These are phyloP conservation scores for Nycticebus coucang DNA, from an alignment of 2,113 vertebrate genomes.

Conservation along the genomic window DNA sequence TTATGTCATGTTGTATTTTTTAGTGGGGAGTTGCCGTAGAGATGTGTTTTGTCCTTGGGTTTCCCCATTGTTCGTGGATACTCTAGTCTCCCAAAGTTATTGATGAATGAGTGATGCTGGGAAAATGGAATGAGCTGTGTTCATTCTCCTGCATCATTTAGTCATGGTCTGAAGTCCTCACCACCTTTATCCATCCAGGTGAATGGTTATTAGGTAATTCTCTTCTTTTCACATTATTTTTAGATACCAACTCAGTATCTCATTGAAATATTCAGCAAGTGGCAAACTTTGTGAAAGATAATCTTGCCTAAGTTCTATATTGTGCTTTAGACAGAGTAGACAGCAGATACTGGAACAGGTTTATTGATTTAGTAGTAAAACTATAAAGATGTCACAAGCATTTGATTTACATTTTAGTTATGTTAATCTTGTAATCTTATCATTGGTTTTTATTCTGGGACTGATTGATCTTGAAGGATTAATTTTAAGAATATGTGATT, in stretches of 20 bases:
- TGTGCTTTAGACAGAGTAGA: not conserved
- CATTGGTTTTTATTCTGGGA: not conserved
- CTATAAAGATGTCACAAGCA: not conserved
- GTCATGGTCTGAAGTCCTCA: not conserved
- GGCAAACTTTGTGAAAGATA: not conserved
- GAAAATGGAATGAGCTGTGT: not conserved
- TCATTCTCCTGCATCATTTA: not conserved
- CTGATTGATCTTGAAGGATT: not conserved
- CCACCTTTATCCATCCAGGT: not conserved
- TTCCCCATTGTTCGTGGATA: not conserved
- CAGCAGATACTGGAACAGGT: not conserved
- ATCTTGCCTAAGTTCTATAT: not conserved
- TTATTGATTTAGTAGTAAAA: not conserved
- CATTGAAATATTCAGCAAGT: not conserved
- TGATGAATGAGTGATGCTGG: not conserved
- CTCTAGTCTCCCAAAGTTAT: not conserved
- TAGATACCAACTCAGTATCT: not conserved
- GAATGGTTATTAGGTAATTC: not conserved
- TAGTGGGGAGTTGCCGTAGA: not conserved
- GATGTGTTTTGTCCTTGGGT: not conserved
- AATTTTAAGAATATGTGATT: not conserved
- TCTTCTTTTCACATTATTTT: not conserved
- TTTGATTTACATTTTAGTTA: slow-evolving; percentile 16
- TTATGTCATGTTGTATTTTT: not conserved
- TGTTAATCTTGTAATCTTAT: not conserved